phyloP scores from a whole-genome alignment of 2,797 vertebrate species.

The Pangasius sanitwongsei region DNA sequence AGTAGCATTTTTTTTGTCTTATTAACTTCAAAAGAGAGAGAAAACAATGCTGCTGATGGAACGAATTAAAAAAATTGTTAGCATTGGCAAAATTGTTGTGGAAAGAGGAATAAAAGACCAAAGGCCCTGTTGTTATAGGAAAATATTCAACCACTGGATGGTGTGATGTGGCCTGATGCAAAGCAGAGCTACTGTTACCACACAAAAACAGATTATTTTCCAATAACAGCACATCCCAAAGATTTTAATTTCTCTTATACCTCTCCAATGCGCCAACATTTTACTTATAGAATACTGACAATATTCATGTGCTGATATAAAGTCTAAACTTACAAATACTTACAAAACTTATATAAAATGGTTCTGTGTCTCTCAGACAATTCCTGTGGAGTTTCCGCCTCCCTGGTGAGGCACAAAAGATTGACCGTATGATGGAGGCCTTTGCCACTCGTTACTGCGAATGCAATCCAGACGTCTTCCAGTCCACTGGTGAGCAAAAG shows the following conservation, averaged over 20 bases:
- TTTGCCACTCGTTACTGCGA: constrained; percentile 90
- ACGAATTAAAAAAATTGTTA: not conserved
- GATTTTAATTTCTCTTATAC: not conserved
- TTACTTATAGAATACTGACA: not conserved
- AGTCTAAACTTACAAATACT: not conserved
- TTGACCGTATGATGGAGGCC: constrained; percentile 96
- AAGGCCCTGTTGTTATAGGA: not conserved
- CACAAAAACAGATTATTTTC: not conserved
- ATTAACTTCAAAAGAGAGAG: too few relatives aligned
- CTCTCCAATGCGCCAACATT: not conserved
- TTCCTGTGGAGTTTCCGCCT: constrained; percentile 95
- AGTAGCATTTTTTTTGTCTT: too few relatives aligned
- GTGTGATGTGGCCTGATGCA: not conserved
- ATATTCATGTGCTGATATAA: not conserved
- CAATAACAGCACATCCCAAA: not conserved
- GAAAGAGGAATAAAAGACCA: not conserved
- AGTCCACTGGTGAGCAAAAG: constrained; percentile 82
- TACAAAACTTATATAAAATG: not conserved
- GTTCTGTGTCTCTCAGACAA: constrained; percentile 72
- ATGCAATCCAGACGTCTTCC: constrained; percentile 86
- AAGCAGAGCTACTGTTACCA: not conserved
- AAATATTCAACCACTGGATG: not conserved
- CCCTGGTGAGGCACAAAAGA: constrained; percentile 93
- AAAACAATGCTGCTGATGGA: not conserved
- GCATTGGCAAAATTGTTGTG: not conserved